A percentile compares a stretch with the other conserved stretches of the same genome.
Conservation (phyloP, 2,113 vertebrate species). For the Trinectes maculatus region DNA sequence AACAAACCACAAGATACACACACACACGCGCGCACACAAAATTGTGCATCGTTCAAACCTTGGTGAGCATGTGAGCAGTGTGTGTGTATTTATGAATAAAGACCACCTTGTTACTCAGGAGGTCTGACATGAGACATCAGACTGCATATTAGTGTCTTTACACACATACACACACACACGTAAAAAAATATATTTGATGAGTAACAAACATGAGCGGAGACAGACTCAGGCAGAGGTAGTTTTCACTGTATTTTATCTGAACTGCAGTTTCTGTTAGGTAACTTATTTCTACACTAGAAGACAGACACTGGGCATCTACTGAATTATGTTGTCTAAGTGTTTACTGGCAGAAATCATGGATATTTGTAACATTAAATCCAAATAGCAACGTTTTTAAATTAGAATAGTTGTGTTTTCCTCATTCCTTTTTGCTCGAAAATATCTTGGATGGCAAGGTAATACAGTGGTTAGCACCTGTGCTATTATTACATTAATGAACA, state of each 20-base stretch:
- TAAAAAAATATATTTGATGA: conserved; percentile 11
- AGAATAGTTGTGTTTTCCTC: no score
- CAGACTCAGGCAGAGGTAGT: background rate
- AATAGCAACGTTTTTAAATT: background rate
- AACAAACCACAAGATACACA: conserved; percentile 64
- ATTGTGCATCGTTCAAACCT: conserved; percentile 9
- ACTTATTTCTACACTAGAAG: background rate
- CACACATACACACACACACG: conserved; percentile 9
- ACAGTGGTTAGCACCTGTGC: no score
- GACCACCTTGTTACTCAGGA: conserved; percentile 57
- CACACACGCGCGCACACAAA: background rate
- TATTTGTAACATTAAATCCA: background rate
- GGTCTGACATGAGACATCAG: no score
- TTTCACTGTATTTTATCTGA: conserved; percentile 10
- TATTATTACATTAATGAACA: conserved; percentile 4
- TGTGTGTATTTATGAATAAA: conserved; percentile 52
- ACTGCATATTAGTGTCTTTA: no score
- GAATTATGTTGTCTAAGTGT: background rate
- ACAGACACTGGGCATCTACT: no score
- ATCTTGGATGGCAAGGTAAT: no score
- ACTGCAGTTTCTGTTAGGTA: background rate
- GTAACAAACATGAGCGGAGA: conserved; percentile 2
- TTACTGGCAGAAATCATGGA: background rate
- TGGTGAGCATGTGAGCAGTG: conserved; percentile 1
- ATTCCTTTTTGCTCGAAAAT: no score